phyloP scores from a whole-genome alignment of 2,113 vertebrate genomes.

The Anas platyrhynchos region DNA sequence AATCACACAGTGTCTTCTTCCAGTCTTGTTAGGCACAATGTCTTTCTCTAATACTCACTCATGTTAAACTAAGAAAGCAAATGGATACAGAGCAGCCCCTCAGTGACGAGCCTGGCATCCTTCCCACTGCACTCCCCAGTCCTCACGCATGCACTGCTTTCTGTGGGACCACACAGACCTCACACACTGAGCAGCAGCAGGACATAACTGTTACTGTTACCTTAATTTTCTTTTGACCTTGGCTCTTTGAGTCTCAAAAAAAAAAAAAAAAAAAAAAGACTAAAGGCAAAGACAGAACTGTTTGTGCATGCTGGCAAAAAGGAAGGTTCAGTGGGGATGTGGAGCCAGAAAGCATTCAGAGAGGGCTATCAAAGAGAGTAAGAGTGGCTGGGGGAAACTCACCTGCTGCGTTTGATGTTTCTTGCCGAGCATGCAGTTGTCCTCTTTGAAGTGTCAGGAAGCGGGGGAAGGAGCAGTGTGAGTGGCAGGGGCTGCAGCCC shows the following conservation, averaged over 20 bases:
- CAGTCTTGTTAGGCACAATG: neutral
- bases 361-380: conserved; percentile 19
- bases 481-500: neutral
- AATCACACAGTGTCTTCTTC: neutral
- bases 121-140: neutral
- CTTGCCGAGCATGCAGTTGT: neutral
- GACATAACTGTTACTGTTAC: neutral
- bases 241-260: neutral
- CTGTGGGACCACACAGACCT: neutral
- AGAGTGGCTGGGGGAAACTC: conserved; percentile 32
- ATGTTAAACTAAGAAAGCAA: neutral
- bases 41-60: neutral
- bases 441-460: neutral
- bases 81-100: neutral
- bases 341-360: neutral
- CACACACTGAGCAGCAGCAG: neutral
- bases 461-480: neutral
- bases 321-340: neutral
- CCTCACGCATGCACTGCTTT: neutral
- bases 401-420: conserved; percentile 43
- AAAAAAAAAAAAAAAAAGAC: no score
- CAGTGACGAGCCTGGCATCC: neutral
- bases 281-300: neutral
- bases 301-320: neutral
- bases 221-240: neutral